phyloP scores from a whole-genome alignment of 2,888 invertebrate genomes.

The Boloria selene region DNA sequence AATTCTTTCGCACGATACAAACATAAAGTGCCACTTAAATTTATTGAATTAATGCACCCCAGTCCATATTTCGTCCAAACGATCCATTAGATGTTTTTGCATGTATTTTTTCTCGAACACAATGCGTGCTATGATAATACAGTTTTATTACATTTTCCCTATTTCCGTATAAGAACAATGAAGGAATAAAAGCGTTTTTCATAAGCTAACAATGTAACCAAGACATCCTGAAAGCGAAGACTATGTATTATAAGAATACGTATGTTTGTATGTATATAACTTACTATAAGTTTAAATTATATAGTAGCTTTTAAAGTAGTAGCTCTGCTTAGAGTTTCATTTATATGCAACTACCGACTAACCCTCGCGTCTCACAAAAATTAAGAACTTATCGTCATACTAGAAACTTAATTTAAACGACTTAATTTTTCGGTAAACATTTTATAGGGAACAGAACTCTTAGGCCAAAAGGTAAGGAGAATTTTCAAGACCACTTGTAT shows the following conservation, averaged over 20 bases:
- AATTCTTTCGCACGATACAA: background rate
- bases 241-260: background rate
- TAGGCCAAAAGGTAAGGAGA: too few species aligned
- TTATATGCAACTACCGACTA: too few species aligned
- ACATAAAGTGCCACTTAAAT: constrained; percentile 1
- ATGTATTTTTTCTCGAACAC: constrained; percentile 20
- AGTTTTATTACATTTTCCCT: constrained; percentile 20
- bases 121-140: constrained; percentile 10
- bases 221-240: background rate
- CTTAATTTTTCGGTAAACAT: too few species aligned
- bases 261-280: too few species aligned
- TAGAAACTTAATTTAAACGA: too few species aligned
- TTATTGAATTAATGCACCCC: constrained; percentile 18
- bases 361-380: too few species aligned
- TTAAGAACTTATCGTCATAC: too few species aligned
- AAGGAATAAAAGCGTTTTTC: constrained; percentile 3
- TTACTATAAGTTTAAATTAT: too few species aligned
- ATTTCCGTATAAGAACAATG: background rate
- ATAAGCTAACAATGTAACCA: constrained; percentile 2
- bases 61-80: constrained; percentile 21
- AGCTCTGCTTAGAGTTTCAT: too few species aligned
- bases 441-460: too few species aligned
- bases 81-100: constrained; percentile 24
- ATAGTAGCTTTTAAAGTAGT: too few species aligned
- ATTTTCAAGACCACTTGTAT: too few species aligned